A percentile compares a stretch with the other conserved stretches of the same genome.
These are phyloP conservation scores for Ormyrus pomaceus DNA, from an alignment of 2,888 invertebrate species.

Conservation along the genomic window DNA sequence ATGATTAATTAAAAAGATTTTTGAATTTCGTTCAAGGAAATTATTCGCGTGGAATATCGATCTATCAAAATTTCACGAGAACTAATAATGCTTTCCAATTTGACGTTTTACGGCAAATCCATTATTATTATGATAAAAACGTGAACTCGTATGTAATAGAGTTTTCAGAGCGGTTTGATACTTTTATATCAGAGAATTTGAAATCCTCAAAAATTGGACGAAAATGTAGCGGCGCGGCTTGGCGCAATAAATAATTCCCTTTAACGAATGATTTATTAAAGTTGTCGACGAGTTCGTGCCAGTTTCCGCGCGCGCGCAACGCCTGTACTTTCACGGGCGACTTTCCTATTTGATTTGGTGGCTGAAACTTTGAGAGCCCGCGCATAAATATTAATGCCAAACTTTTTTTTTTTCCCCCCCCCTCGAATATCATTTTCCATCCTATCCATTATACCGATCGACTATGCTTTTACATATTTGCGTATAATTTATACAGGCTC, in stretches of 20 bases:
- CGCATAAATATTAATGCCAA: conserved; percentile 33
- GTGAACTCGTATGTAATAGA: neutral
- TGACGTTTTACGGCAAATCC: too few relatives aligned
- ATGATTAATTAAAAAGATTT: too few relatives aligned
- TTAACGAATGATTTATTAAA: conserved; percentile 34
- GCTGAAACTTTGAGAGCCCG: conserved; percentile 16
- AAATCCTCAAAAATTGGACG: neutral
- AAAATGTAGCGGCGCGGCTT: neutral
- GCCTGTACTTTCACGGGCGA: neutral
- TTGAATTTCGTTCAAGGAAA: too few relatives aligned
- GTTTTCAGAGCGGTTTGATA: neutral
- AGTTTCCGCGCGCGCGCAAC: conserved; percentile 14
- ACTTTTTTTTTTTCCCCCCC: neutral
- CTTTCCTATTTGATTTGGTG: conserved; percentile 34
- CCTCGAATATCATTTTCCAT: neutral
- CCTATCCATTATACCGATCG: neutral
- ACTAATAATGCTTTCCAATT: too few relatives aligned
- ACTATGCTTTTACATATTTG: neutral
- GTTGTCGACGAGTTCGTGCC: conserved; percentile 26
- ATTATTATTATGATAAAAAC: too few relatives aligned
- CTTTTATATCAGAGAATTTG: neutral
- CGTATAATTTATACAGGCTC: neutral
- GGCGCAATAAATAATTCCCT: conserved; percentile 34
- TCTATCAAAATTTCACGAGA: too few relatives aligned
- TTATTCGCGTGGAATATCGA: too few relatives aligned